Base-by-base conservation (phyloP, 1,140 invertebrate species). In the Brachystomella parvula region DNA sequence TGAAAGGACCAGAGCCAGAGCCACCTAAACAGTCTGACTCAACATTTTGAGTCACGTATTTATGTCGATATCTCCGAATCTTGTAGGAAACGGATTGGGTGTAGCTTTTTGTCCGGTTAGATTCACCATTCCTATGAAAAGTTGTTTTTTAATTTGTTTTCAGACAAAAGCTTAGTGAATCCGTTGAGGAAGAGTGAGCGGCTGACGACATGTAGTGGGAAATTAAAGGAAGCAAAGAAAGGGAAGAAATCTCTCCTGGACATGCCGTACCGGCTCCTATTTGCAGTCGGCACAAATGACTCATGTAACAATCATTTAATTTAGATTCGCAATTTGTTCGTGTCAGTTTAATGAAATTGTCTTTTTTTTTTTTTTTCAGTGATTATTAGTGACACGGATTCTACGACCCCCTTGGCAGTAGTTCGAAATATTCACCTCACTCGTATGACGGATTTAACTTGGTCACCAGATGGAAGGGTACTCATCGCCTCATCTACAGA, bases 371-470 rank as follows among this genome's bases (percentile, higher is more conserved):
- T 32, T 17, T 35, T 63, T 56, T 32, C 21, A 69, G 67, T 73
- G 9, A 64, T 73, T n/a, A 65, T 73, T 49, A 64, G 95, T 96
- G 76, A 96, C 92, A 9, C 92, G 95, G 77, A 93, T 95, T 78
- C 65, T 3, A 79, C 80, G 17, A 80, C 83, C 39, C 94, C 95
- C 0, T 86, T 97, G 77, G 92, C 86, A 0, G 80, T 89, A 62
- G 83, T 97, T 57, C 86, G 89, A 1, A 92, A 96, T 75, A 93
- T 96, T 74, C 94, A 98, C 78, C 97, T 95, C 73, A 92, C 93
- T 1, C 83, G 92, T 74, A 80, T 98, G 15, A 96, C 90, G 44
- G 94, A 98, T 80, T 69, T 97, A 21, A 79, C 89, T 0, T 98
- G 95, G 95, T 94, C 94, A 2, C 79, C 81, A 1, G 88, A 97